phyloP scores from a whole-genome alignment of 2,113 vertebrate species.

The Cromileptes altivelis region DNA sequence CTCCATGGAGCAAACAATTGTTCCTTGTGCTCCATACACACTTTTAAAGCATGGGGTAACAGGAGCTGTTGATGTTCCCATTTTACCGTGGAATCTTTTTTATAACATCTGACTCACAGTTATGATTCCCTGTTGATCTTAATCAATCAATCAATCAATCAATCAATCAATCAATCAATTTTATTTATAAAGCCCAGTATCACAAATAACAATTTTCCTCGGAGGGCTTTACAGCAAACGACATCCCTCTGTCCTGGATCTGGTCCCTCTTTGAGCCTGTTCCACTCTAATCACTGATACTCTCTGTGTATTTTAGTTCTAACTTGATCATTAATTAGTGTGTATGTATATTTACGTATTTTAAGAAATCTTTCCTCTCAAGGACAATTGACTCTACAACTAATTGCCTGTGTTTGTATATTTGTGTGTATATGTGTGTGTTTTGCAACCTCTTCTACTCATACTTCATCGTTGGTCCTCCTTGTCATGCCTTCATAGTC shows the following conservation, averaged over 20 bases:
- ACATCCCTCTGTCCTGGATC: no score
- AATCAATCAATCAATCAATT: no score
- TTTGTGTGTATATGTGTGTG: constrained; percentile 33
- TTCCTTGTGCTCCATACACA: not conserved
- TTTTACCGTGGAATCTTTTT: not conserved
- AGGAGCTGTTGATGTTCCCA: not conserved
- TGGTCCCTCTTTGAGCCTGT: not conserved
- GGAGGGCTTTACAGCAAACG: no score
- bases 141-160: no score
- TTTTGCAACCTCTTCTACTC: constrained; percentile 57
- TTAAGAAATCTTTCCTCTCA: not conserved
- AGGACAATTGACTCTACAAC: constrained; percentile 4
- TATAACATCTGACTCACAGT: fast-evolving
- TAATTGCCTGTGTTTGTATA: constrained; percentile 48
- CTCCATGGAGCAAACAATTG: not conserved
- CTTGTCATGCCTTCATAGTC: constrained; percentile 72
- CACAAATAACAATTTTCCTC: no score
- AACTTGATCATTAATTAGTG: not conserved
- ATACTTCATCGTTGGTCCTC: constrained; percentile 59
- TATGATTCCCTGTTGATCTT: no score
- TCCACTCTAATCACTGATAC: not conserved
- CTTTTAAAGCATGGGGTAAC: not conserved
- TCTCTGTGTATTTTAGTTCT: not conserved
- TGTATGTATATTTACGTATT: not conserved
- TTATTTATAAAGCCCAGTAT: no score